These are phyloP conservation scores for Amphiprion clarkii DNA, from an alignment of 2,797 vertebrate genomes.

Conservation along the genomic window DNA sequence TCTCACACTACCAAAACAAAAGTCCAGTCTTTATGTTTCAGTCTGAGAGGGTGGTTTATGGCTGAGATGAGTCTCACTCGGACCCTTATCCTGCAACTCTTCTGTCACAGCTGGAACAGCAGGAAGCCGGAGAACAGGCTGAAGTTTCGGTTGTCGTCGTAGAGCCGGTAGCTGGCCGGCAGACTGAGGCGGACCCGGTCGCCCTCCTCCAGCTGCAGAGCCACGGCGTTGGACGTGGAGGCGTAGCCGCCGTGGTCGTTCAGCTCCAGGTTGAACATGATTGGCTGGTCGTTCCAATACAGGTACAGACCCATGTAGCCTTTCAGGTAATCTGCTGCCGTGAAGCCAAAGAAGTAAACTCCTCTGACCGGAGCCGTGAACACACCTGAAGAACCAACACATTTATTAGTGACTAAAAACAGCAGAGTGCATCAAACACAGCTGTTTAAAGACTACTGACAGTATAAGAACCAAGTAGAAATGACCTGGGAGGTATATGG, in stretches of 20 bases:
- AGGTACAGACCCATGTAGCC: slow-evolving; percentile 79
- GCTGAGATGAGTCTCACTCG: background rate
- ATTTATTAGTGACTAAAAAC: no score
- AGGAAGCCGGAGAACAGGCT: slow-evolving; percentile 77
- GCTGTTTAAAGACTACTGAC: no score
- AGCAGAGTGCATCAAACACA: no score
- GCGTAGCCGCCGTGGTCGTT: slow-evolving; percentile 78
- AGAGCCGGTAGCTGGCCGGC: slow-evolving; percentile 77
- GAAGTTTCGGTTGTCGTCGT: slow-evolving; percentile 76
- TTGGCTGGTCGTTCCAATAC: slow-evolving; percentile 67
- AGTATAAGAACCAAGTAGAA: no score
- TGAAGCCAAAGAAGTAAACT: slow-evolving; percentile 80
- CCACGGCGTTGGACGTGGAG: slow-evolving; percentile 32
- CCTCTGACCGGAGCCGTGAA: slow-evolving; percentile 72
- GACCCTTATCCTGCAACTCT: background rate
- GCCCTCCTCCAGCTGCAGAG: slow-evolving; percentile 58
- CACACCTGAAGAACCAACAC: slow-evolving; percentile 58
- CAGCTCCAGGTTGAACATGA: slow-evolving; percentile 71
- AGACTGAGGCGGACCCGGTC: slow-evolving; percentile 67
- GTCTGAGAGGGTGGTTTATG: background rate
- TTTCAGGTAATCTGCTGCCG: slow-evolving; percentile 73
- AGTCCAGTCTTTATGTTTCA: background rate
- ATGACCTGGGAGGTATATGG: no score
- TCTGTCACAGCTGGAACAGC: slow-evolving; percentile 61
- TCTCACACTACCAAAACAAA: slow-evolving; percentile 1